Base-by-base conservation (phyloP, 1,140 invertebrate genomes). In the Drosophila kikkawai region DNA sequence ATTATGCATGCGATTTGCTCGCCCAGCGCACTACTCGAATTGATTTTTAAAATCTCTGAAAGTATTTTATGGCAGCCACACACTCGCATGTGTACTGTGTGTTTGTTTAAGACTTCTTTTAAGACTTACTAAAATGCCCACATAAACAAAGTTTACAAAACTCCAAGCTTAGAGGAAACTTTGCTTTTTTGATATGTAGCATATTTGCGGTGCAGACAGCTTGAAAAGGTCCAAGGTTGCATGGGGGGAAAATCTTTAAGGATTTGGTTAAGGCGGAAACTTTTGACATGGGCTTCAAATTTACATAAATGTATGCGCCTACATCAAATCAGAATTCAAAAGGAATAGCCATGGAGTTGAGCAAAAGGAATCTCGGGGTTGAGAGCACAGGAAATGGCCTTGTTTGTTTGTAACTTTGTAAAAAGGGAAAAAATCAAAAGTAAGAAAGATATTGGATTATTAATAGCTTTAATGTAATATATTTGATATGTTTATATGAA, bases 1-100 rank as follows among this genome's bases (percentile, higher is more conserved):
- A 84, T 84, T 85, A 84, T 84, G 82, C 68, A 84, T 75, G 57
- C 75, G 65, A 73, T 58, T 79, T 74, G 41, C 32, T 74, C 75
- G 55, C 51, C 34, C 69, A 71, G 47, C 80, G 78, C 44, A 59
- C 12, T 15, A 22, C 37, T 64, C 45, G 37, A 76, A 67, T 74
- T 74, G 70, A 74, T 74, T 74, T 74, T 73, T 51, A 13, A 42
- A 73, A 51, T 73, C 55, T 73, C 45, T 51, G 37, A 60, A 73
- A 60, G 70, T 42, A 73, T 60, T 73, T 60, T 60, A 73, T 50
- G 32, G 36, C 41, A 29, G 13, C 32, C 19, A 32, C 15, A 58
- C 11, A 36, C 55, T 59, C 34, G 13, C 15, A 0, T 39, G 53
- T 37, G 55, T 51, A 45, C 32, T 42, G 22, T 73, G 22, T 73